Conservation (phyloP, 2,888 invertebrate species). For the Ormyrus labotus region DNA sequence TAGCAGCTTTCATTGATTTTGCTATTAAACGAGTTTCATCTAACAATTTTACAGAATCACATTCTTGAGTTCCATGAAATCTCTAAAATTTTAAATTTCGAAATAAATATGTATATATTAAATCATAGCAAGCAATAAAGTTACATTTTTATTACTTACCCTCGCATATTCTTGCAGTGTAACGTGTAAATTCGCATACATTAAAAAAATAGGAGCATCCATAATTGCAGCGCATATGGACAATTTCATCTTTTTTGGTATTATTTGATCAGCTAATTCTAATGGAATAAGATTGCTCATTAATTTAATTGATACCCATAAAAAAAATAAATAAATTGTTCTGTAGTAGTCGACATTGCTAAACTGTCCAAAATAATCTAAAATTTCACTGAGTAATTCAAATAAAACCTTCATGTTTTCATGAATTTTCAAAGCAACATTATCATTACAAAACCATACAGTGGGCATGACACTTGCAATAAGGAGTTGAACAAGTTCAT, state of each 20-base stretch:
- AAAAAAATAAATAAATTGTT: slow-evolving; percentile 76
- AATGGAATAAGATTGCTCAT: slow-evolving; percentile 75
- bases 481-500: slow-evolving; percentile 77
- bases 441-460: slow-evolving; percentile 77
- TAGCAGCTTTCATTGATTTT: slow-evolving; percentile 76
- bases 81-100: slow-evolving; percentile 67
- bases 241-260: slow-evolving; percentile 76
- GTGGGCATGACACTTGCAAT: slow-evolving; percentile 77
- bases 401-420: slow-evolving; percentile 72
- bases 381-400: slow-evolving; percentile 78
- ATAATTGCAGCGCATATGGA: slow-evolving; percentile 74
- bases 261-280: slow-evolving; percentile 72
- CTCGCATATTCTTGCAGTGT: slow-evolving; percentile 75
- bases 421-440: slow-evolving; percentile 64
- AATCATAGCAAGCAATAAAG: not conserved
- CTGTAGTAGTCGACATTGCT: slow-evolving; percentile 69
- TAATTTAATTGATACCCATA: slow-evolving; percentile 73
- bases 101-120: slow-evolving; percentile 21
- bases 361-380: slow-evolving; percentile 66
- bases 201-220: slow-evolving; percentile 76
- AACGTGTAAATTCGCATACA: slow-evolving; percentile 75
- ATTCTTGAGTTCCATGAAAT: slow-evolving; percentile 72
- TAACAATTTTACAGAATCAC: slow-evolving; percentile 73
- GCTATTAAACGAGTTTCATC: slow-evolving; percentile 74
- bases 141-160: slow-evolving; percentile 65